Evolutionary conservation across 2,888 invertebrate genomes (phyloP), one percentile per base, ranked within the genome.

Genomic region (Lapara coniferarum): DNA sequence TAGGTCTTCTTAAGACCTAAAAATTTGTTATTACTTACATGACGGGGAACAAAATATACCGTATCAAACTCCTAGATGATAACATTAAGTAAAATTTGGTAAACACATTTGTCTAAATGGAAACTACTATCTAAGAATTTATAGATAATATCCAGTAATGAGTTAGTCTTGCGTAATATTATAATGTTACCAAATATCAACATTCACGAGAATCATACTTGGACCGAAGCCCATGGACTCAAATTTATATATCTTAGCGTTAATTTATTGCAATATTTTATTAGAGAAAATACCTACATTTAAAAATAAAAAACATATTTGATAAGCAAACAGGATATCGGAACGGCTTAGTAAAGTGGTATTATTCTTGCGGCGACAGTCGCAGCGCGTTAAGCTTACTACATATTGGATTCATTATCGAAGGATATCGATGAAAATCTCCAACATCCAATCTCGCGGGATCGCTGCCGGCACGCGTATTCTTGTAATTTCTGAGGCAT

Each of bases 401-500:
- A 89, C 87, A 88, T 91, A 92, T 91, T 88, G 90, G 85, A 87
- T 90, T 90, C 90, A 91, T 91, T 92, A 91, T 89, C 83, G 86
- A 83, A 84, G 82, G 87, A 89, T 90, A 91, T 91, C 90, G 89
- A 91, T 89, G 90, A 85, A 87, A 91, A 91, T 87, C 89, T 88
- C 85, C 84, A 87, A 81, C 86, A 90, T 91, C 93, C 93, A 93
- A 93, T 93, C 92, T 91, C 90, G 85, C 85, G 87, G 85, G 89
- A 89, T 88, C 85, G 86, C 85, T 88, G 84, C 84, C 81, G 83
- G 84, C 83, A 85, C 86, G 88, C 90, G 91, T 91, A 89, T 93
- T 92, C 91, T 93, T 92, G 93, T 93, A 93, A 93, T 93, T 93
- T 93, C 92, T 89, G 89, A 86, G 89, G 90, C 89, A 93, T 93